Evolutionary conservation across 2,113 vertebrate genomes (phyloP).

Genomic region (Orthonyx spaldingii): DNA sequence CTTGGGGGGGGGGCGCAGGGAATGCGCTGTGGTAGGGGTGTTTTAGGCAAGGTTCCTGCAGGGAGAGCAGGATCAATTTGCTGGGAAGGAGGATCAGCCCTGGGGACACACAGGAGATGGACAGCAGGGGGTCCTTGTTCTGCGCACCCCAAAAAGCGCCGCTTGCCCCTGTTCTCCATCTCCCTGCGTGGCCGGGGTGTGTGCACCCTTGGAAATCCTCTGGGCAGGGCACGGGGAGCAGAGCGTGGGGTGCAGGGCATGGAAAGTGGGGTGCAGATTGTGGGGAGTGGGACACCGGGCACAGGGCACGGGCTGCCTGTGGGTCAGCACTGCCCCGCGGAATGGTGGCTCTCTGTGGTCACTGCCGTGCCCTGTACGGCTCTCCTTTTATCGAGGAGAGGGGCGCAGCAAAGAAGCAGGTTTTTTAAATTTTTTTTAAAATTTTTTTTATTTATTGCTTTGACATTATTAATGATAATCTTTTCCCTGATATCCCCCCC

Average conservation of each 20-base stretch:
- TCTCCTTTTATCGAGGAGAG: background rate
- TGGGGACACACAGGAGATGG: accelerated
- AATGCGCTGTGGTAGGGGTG: accelerated
- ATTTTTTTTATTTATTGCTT: background rate
- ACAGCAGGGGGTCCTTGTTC: background rate
- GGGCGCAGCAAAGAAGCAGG: background rate
- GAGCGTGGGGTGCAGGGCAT: background rate
- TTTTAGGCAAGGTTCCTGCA: background rate
- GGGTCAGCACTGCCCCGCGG: background rate
- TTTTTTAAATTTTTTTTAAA: background rate
- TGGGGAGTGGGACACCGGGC: background rate
- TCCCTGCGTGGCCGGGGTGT: background rate
- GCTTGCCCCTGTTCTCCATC: background rate
- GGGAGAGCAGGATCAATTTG: background rate
- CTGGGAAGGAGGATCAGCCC: background rate
- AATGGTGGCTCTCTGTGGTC: background rate
- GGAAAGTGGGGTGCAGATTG: background rate
- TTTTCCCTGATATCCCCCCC: background rate
- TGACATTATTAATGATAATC: conserved; percentile 23
- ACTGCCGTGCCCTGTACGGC: background rate
- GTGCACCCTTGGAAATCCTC: background rate
- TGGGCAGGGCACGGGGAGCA: background rate
- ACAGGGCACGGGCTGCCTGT: background rate
- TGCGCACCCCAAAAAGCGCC: background rate
- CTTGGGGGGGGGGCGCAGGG: background rate